Evolutionary conservation across 1,140 invertebrate genomes (phyloP).

Genomic region (Batillaria attramentaria): DNA sequence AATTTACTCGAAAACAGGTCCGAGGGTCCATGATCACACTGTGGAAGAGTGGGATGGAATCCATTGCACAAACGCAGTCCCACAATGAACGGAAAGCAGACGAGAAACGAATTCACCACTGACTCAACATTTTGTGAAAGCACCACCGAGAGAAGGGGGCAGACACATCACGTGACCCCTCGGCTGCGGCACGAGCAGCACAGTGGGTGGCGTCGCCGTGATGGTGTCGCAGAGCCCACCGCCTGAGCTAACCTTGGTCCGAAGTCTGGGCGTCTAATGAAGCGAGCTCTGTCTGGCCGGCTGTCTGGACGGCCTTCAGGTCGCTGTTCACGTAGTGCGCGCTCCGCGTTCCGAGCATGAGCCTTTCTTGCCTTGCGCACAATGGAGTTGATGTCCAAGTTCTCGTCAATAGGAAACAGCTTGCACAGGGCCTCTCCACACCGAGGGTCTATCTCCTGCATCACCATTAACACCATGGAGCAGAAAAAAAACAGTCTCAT

Average conservation of each 20-base stretch:
- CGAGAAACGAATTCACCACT: constrained; percentile 13
- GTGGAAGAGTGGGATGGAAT: background rate
- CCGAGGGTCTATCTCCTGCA: constrained; percentile 93
- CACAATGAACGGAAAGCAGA: constrained; percentile 5
- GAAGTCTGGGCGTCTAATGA: constrained; percentile 28
- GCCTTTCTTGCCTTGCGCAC: constrained; percentile 81
- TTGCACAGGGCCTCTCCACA: constrained; percentile 95
- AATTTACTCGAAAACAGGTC: no score
- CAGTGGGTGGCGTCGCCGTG: background rate
- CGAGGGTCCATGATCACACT: no score
- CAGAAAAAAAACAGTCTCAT: no score
- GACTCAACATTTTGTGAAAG: constrained; percentile 13
- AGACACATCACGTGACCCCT: constrained; percentile 29
- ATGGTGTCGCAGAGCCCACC: background rate
- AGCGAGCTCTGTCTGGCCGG: constrained; percentile 35
- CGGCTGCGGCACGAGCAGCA: constrained; percentile 5
- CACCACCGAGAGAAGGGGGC: no score
- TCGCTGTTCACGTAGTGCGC: constrained; percentile 41
- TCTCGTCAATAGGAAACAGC: constrained; percentile 93
- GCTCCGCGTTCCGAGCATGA: constrained; percentile 39
- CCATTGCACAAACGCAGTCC: no score
- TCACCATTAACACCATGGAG: constrained; percentile 28
- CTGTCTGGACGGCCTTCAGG: constrained; percentile 42
- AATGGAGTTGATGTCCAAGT: constrained; percentile 92
- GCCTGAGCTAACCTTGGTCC: constrained; percentile 31